Base-by-base conservation (phyloP, 2,797 vertebrate species). In the Halcyon chelicuti region DNA sequence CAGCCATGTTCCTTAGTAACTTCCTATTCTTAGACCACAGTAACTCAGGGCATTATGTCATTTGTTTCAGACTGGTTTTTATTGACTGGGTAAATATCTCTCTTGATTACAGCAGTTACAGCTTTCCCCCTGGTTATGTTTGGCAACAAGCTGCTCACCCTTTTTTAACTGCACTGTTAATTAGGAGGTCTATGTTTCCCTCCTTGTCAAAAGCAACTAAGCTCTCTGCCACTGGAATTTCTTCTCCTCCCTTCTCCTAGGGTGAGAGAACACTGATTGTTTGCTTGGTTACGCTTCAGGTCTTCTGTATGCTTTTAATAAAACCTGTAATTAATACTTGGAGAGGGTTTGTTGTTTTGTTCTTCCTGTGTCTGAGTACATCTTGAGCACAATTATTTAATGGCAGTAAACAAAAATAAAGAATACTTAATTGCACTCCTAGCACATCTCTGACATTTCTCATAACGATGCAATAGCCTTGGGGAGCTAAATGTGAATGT, bases 51-150 rank as follows among this genome's bases (percentile, higher is more conserved):
- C 0, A 0, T 73, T 75, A 25, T 14, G 37, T n/a, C 51, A 57
- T 67, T 87, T 88, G 35, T 90, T 87, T 92, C 87, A 94, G 54
- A 63, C 78, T 94, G 47, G 5, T 96, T 94, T 96, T 96, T 88
- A 95, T 68, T 97, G 82, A 94, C 65, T 86, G 44, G 31, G 72
- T 91, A 96, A 95, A 87, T 78, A 92, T 84, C 14, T 83, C 74
- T 88, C 58, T 60, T 62, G 76, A 87, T 93, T 95, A 79, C 44
- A 73, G 74, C 68, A 92, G 66, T 66, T 96, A 63, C 52, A 55
- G 31, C 88, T 93, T 95, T 88, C 81, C 66, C 71, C 51, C 57
- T 90, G 37, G 85, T 71, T 80, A 42, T 68, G 65, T 76, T 86
- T 66, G 90, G 54, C 68, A 90, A 78, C 79, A 92, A 73, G 28